A percentile compares a stretch with the other conserved stretches of the same genome.
Evolutionary conservation across 2,888 invertebrate genomes (phyloP).

Genomic region (Fragum sueziense): DNA sequence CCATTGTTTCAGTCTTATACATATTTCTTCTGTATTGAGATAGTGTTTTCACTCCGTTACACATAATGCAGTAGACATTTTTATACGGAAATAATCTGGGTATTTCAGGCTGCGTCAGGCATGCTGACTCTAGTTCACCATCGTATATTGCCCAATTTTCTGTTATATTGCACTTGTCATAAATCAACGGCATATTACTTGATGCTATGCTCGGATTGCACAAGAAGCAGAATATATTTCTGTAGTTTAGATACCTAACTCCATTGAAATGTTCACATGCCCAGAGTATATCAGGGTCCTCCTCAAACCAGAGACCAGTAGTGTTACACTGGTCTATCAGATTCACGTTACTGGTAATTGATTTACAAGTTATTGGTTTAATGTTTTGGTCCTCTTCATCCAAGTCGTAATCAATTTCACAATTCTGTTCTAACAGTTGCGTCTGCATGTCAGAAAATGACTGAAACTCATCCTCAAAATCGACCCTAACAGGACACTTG

Average conservation of each 20-base stretch:
- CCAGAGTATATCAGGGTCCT: slow-evolving; percentile 47
- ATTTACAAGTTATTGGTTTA: not conserved
- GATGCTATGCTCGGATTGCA: slow-evolving; percentile 37
- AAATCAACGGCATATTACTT: not conserved
- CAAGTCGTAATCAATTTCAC: slow-evolving; percentile 9
- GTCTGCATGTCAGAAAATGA: slow-evolving; percentile 3
- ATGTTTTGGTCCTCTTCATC: not conserved
- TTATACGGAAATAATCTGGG: slow-evolving; percentile 30
- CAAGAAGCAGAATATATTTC: slow-evolving; percentile 21
- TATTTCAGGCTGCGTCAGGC: not conserved
- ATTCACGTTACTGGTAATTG: not conserved
- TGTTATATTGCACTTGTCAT: slow-evolving; percentile 34
- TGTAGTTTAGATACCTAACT: not conserved
- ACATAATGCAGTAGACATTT: slow-evolving; percentile 49
- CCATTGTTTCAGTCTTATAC: not conserved
- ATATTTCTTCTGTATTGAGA: not conserved
- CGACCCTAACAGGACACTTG: not conserved
- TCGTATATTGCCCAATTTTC: not conserved
- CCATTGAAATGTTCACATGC: slow-evolving; percentile 38
- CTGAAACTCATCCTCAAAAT: not conserved
- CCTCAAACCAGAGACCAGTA: slow-evolving; percentile 42
- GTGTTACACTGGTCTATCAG: slow-evolving; percentile 35
- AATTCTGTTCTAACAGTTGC: not conserved
- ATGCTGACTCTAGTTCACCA: not conserved
- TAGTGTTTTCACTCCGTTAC: slow-evolving; percentile 29